These are phyloP conservation scores for Grallaria varia DNA, from an alignment of 2,113 vertebrate genomes.

Conservation along the genomic window DNA sequence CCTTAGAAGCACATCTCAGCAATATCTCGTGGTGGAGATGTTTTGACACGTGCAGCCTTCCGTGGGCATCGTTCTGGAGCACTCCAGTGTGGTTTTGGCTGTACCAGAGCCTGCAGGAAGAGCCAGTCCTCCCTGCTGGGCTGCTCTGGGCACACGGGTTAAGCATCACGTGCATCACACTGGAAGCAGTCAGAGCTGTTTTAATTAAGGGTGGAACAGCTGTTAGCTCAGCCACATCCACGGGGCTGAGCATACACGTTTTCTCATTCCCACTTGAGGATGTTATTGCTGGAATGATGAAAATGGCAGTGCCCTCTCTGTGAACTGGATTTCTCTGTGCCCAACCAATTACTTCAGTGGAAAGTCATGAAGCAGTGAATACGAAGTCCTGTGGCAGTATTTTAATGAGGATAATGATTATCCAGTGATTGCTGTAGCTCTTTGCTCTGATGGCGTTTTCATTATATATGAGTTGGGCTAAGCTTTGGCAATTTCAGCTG, in stretches of 20 bases:
- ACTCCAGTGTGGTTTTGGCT: background rate
- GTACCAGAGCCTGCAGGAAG: background rate
- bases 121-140: background rate
- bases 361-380: background rate
- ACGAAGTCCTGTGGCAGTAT: background rate
- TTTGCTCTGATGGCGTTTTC: background rate
- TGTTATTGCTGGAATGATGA: background rate
- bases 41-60: background rate
- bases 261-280: background rate
- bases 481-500: background rate
- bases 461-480: background rate
- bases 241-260: background rate
- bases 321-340: background rate
- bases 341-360: background rate
- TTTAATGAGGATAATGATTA: background rate
- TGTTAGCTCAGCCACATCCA: background rate
- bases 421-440: background rate
- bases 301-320: background rate
- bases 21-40: background rate
- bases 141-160: background rate
- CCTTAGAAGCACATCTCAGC: background rate
- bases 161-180: background rate
- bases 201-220: background rate
- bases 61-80: background rate
- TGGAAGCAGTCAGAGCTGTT: background rate